Evolutionary conservation across 2,797 vertebrate genomes (phyloP), one percentile per base, ranked within the genome.

Genomic region (Uromys caudimaculatus): DNA sequence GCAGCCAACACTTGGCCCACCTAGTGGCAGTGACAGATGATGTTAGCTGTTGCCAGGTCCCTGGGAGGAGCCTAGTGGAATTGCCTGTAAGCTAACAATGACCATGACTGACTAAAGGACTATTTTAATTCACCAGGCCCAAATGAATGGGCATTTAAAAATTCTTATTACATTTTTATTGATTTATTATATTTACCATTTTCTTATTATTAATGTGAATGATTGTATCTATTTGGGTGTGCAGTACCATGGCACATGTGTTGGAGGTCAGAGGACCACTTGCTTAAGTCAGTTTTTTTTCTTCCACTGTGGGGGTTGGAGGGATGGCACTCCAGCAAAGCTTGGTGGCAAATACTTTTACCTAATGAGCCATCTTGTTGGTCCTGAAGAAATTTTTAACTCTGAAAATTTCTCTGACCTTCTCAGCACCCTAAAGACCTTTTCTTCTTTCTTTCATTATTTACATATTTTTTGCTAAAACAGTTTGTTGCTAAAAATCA

Each of bases 371-470:
- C 21, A 81, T 56, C 52, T 81, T 38, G 52, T 56, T 56, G 52
- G 78, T 4, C 35, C 56, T 32, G 58, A 77, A 86, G 35, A 29
- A 52, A 76, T 52, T 83, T 93, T 93, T 75, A 89, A 91, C 11
- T 96, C 54, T 94, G 78, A 91, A 93, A 54, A 23, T 6, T 24
- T 95, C 77, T 90, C 52, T 50, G 3, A 75, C 38, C 21, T 67
- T 89, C 81, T 96, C 2, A 95, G 41, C 24, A 86, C 9, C 83
- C 6, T 78, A 75, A 88, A 77, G 71, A 21, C 73, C 7, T 6
- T 95, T 92, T 69, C 71, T 92, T 50, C 35, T 90, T 89, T 21
- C 7, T 83, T 89, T 95, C 17, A 52, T 89, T 92, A 82, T 86
- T 82, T 24, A 67, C 73, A 56, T 83, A 87, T 90, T 85, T 69